Percentiles rank a stretch among this genome's conserved stretches.
These are phyloP conservation scores for Promerops cafer DNA, from an alignment of 2,113 vertebrate genomes.

Conservation along the genomic window DNA sequence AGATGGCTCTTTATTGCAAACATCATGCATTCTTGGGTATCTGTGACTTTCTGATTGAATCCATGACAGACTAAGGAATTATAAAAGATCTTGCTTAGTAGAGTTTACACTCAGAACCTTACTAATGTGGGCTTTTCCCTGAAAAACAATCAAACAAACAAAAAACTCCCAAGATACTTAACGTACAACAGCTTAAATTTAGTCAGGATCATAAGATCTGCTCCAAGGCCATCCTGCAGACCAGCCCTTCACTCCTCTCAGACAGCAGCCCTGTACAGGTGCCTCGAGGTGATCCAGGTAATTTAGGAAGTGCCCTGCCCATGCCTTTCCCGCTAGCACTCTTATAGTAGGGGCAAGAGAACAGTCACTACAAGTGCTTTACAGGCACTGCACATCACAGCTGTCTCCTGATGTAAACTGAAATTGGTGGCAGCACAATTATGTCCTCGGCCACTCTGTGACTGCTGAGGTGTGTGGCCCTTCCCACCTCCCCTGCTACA, in stretches of 20 bases:
- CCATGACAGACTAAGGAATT: not conserved
- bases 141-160: not conserved
- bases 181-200: not conserved
- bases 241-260: not conserved
- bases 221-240: not conserved
- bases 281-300: not conserved
- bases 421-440: not conserved
- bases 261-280: not conserved
- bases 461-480: not conserved
- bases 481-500: not conserved
- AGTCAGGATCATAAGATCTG: not conserved
- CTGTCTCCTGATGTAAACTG: not conserved
- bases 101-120: not conserved
- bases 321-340: accelerated
- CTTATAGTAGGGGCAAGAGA: not conserved
- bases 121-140: not conserved
- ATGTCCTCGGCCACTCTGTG: not conserved
- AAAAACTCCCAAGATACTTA: not conserved
- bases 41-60: not conserved
- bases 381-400: not conserved
- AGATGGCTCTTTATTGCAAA: not conserved
- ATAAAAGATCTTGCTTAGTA: not conserved
- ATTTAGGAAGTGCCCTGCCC: not conserved
- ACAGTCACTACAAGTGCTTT: not conserved
- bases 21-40: not conserved